Evolutionary conservation across 1,140 invertebrate genomes (phyloP), one percentile per base, ranked within the genome.

Genomic region (Caenorhabditis latens): DNA sequence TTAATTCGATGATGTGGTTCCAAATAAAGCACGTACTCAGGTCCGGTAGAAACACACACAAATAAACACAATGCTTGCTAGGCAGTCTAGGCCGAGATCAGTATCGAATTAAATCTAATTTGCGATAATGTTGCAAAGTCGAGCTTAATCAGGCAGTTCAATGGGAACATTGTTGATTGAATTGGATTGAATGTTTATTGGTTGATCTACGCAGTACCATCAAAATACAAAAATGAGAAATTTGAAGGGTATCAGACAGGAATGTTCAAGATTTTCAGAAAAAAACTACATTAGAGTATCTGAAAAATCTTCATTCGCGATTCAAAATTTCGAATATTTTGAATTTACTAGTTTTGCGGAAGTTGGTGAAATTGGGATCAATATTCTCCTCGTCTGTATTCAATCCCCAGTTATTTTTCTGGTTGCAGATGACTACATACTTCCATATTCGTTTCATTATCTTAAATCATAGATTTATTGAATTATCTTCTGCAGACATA

Each of bases 21-120:
- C 40, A 79, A 46, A 48, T 11, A n/a, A 53, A 21, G 32, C 46
- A 79, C 65, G 65, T 71, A 71, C 65, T 11, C 32, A 79, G 21
- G 65, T 71, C 65, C 65, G 65, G 65, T 43, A 61, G 13, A 42
- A 8, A 21, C 63, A 48, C 9, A 79, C 21, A 42, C 71, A 79
- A 42, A 43, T n/a, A n/a, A 79, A 79, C 71, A 79, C 43, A 50
- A 43, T 32, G 32, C 32, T 32, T 32, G 32, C 21, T 40, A 24
- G 13, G n/a, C n/a, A 46, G 43, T 71, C 65, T 46, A 14, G 42
- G 42, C 24, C 14, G 14, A 84, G 58, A 84, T 84, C 83, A 84
- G 83, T 84, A 84, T 84, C 83, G 42, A 84, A 84, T 61, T 61
- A 85, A 67, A 21, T n/a, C 43, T 21, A 40, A 71, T 71, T 65